Evolutionary conservation across 2,888 invertebrate genomes (phyloP).

Genomic region (Aleiodes leptofemur): DNA sequence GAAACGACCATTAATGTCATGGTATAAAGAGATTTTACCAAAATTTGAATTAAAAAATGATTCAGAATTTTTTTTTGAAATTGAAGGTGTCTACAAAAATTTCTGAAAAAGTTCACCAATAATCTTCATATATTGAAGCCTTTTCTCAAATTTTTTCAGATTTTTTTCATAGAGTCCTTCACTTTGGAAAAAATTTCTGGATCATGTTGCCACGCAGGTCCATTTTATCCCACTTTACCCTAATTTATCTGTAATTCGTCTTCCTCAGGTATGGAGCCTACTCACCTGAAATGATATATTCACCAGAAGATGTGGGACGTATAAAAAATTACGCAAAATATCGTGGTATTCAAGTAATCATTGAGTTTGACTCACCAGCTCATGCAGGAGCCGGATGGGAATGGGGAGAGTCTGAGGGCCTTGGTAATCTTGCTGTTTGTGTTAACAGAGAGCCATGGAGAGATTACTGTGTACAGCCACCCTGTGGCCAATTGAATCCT

Average conservation of each 20-base stretch:
- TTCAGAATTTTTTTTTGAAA: too few relatives aligned
- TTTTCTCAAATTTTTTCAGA: too few relatives aligned
- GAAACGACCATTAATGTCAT: slow-evolving; percentile 83
- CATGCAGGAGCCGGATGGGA: slow-evolving; percentile 90
- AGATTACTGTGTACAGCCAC: slow-evolving; percentile 85
- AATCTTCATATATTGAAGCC: too few relatives aligned
- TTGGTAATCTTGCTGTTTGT: slow-evolving; percentile 83
- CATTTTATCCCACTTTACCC: too few relatives aligned
- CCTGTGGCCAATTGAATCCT: slow-evolving; percentile 91
- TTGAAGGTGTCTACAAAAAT: too few relatives aligned
- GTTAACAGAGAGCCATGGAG: slow-evolving; percentile 84
- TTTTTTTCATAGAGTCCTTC: too few relatives aligned
- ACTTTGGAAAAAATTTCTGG: too few relatives aligned
- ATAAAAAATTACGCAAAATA: slow-evolving; percentile 86
- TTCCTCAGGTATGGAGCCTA: slow-evolving; percentile 83
- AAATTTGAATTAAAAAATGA: not conserved
- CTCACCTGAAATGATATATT: slow-evolving; percentile 82
- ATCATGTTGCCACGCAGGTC: too few relatives aligned
- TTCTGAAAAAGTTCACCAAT: too few relatives aligned
- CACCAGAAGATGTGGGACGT: slow-evolving; percentile 80
- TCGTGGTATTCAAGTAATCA: slow-evolving; percentile 89
- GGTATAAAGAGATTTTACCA: slow-evolving; percentile 48
- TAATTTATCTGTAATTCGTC: not conserved
- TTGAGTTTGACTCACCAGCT: slow-evolving; percentile 93
- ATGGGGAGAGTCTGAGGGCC: slow-evolving; percentile 81